phyloP scores from a whole-genome alignment of 2,113 vertebrate species.

The Mus pahari region DNA sequence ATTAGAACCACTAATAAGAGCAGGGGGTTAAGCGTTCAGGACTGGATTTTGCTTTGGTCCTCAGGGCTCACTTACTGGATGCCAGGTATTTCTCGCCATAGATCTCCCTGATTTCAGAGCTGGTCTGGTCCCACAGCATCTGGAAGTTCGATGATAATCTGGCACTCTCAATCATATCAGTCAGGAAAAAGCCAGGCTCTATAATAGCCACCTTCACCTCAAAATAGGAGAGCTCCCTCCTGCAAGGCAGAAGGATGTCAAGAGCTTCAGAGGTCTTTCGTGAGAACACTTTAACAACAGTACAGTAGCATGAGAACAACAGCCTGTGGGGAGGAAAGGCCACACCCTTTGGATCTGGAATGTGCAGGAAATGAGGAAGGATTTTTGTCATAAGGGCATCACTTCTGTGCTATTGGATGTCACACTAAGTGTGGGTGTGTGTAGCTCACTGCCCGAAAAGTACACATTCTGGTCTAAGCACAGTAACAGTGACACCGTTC shows the following conservation, averaged over 20 bases:
- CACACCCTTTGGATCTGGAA: no score
- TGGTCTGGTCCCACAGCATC: background rate
- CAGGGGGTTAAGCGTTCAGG: no score
- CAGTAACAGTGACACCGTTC: accelerated
- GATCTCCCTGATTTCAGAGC: slow-evolving; percentile 47
- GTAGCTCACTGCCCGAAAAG: background rate
- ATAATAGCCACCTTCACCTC: slow-evolving; percentile 89
- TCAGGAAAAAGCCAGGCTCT: slow-evolving; percentile 71
- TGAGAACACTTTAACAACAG: accelerated
- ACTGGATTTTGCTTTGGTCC: no score
- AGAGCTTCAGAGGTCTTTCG: accelerated
- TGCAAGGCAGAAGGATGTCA: slow-evolving; percentile 68
- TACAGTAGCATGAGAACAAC: background rate
- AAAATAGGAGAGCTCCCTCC: slow-evolving; percentile 89
- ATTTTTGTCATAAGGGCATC: background rate
- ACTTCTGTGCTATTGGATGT: no score
- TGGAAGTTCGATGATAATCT: accelerated
- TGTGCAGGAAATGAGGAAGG: background rate
- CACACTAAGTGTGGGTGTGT: background rate
- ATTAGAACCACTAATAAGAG: no score
- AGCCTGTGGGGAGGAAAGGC: accelerated
- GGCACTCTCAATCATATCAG: accelerated
- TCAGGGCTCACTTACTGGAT: slow-evolving; percentile 31
- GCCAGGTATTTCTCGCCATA: slow-evolving; percentile 52
- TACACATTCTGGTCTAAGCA: no score